These are phyloP conservation scores for Drosophila flavopinicola DNA, from an alignment of 2,888 invertebrate species.

Conservation along the genomic window DNA sequence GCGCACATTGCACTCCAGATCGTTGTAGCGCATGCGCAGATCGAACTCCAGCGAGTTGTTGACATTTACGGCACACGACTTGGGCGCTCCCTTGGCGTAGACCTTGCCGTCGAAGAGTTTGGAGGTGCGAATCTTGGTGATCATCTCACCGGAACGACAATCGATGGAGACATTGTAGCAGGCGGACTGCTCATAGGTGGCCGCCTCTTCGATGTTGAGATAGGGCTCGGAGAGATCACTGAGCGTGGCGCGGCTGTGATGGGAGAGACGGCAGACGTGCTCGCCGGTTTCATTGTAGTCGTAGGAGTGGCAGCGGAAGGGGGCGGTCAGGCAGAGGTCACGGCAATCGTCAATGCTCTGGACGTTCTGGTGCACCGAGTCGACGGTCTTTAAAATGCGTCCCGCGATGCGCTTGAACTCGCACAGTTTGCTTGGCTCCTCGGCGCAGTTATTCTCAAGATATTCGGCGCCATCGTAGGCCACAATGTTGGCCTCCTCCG, in stretches of 20 bases:
- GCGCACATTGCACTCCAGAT: conserved; percentile 95
- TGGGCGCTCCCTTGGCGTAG: conserved; percentile 96
- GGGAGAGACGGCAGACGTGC: conserved; percentile 95
- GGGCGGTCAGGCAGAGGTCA: conserved; percentile 94
- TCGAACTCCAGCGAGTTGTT: conserved; percentile 95
- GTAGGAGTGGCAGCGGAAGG: conserved; percentile 96
- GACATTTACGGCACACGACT: conserved; percentile 95
- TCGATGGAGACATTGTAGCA: conserved; percentile 97
- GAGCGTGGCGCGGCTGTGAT: conserved; percentile 94
- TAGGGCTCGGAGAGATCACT: conserved; percentile 95
- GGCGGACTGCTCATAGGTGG: conserved; percentile 95
- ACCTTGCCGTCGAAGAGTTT: conserved; percentile 96
- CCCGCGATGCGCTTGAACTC: conserved; percentile 96
- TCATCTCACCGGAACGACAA: conserved; percentile 95
- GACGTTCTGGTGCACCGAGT: conserved; percentile 96
- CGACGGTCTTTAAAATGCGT: conserved; percentile 95
- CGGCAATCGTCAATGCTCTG: conserved; percentile 94
- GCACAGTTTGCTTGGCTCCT: conserved; percentile 96
- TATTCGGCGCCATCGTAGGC: conserved; percentile 90
- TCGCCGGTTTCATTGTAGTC: conserved; percentile 97
- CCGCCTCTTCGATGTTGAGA: conserved; percentile 94
- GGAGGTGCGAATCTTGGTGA: conserved; percentile 94
- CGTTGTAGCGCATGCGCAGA: conserved; percentile 95
- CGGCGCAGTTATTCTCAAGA: conserved; percentile 96
- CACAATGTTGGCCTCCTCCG: conserved; percentile 92